These are phyloP conservation scores for Lordiphosa andalusiaca DNA, from an alignment of 2,888 invertebrate species.

Conservation along the genomic window DNA sequence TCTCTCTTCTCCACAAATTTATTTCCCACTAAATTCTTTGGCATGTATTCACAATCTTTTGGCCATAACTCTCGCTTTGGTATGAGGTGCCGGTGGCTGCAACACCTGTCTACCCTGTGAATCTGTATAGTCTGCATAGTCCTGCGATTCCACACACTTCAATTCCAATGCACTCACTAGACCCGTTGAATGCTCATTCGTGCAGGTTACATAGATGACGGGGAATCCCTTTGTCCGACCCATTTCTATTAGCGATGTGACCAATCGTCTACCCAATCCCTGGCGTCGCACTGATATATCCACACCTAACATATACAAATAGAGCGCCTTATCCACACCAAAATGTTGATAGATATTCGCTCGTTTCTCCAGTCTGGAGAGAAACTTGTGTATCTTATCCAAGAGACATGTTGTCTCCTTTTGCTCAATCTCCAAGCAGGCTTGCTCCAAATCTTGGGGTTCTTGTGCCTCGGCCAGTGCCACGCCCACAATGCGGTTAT, in stretches of 20 bases:
- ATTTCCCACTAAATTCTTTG: conserved; percentile 3
- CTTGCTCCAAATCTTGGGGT: conserved; percentile 38
- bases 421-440: conserved; percentile 24
- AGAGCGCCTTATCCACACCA: conserved; percentile 39
- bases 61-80: conserved; percentile 38
- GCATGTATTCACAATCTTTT: conserved; percentile 28
- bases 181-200: conserved; percentile 59
- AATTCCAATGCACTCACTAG: conserved; percentile 54
- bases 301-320: conserved; percentile 49
- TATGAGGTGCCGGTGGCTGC: conserved; percentile 58
- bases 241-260: conserved; percentile 46
- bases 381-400: conserved; percentile 49
- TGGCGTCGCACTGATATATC: conserved; percentile 45
- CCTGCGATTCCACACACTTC: conserved; percentile 43
- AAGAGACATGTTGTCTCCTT: conserved; percentile 27
- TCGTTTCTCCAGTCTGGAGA: conserved; percentile 52
- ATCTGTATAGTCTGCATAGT: conserved; percentile 57
- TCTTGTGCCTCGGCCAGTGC: conserved; percentile 26
- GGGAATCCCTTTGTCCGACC: conserved; percentile 49
- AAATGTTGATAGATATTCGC: conserved; percentile 51
- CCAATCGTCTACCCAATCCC: conserved; percentile 57
- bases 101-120: conserved; percentile 48
- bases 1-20: neutral
- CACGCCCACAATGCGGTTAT: conserved; percentile 42
- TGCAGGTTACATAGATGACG: conserved; percentile 58